A percentile compares a stretch with the other conserved stretches of the same genome.
Conservation (phyloP, 2,113 vertebrate genomes). For the Eira barbara region DNA sequence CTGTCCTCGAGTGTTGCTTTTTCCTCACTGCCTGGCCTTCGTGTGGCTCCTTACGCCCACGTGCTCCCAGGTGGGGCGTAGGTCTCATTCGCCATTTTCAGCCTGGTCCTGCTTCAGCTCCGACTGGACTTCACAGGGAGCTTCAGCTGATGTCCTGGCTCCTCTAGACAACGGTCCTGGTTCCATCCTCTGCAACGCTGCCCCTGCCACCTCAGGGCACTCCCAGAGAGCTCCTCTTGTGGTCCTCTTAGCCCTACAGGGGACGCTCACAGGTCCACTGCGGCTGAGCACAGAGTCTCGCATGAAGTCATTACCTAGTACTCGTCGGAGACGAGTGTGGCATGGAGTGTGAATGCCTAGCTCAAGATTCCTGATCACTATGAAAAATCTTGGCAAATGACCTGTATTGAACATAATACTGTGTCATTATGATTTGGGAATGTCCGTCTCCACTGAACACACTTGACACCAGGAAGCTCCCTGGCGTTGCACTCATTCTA, state of each 20-base stretch:
- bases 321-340: rapidly evolving
- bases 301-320: too few relatives aligned
- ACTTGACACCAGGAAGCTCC: background rate
- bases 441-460: background rate
- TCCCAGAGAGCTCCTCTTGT: too few relatives aligned
- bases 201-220: rapidly evolving
- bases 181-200: rapidly evolving
- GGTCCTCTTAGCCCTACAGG: background rate
- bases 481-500: background rate
- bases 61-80: rapidly evolving
- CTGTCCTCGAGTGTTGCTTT: rapidly evolving
- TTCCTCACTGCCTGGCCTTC: background rate
- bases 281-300: rapidly evolving
- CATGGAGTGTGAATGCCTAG: background rate
- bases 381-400: background rate
- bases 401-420: background rate
- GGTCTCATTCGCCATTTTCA: rapidly evolving
- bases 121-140: rapidly evolving
- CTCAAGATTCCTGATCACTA: background rate
- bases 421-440: background rate
- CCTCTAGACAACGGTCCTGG: background rate
- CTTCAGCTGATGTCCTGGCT: rapidly evolving
- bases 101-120: background rate
- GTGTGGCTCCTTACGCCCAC: background rate
- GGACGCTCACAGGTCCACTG: too few relatives aligned